Conservation (phyloP, 2,797 vertebrate species). For the Anas bahamensis region DNA sequence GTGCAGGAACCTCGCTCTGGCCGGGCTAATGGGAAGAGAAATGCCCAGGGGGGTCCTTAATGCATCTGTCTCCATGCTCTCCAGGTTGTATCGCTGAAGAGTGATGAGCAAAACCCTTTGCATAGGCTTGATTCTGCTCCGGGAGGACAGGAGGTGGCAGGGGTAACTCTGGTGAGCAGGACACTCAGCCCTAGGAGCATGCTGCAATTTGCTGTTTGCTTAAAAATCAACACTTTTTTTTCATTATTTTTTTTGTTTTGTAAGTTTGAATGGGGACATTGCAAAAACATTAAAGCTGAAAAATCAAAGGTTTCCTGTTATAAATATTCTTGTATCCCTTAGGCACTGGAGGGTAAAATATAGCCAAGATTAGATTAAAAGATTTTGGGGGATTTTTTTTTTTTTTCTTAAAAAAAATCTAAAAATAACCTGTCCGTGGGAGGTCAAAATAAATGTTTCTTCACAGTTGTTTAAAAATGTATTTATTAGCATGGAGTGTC, state of each 20-base stretch:
- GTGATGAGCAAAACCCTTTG: background rate
- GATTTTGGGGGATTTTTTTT: background rate
- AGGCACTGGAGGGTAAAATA: conserved; percentile 68
- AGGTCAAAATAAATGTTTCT: conserved; percentile 17
- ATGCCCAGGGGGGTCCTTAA: background rate
- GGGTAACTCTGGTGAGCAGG: no score
- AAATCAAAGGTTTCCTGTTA: conserved; percentile 84
- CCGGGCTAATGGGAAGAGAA: background rate
- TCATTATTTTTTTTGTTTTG: background rate
- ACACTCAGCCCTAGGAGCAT: background rate
- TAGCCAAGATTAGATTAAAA: conserved; percentile 66
- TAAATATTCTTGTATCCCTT: conserved; percentile 74
- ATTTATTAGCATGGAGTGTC: background rate
- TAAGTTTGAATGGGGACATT: background rate
- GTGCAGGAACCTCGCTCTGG: rapidly evolving
- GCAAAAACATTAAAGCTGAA: conserved; percentile 53
- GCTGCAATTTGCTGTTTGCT: background rate
- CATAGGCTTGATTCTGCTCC: background rate
- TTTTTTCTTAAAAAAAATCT: background rate
- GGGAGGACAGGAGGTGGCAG: background rate
- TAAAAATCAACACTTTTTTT: background rate
- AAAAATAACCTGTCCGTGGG: conserved; percentile 54
- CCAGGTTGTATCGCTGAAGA: background rate
- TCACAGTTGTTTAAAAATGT: background rate
- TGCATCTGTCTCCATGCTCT: background rate